Evolutionary conservation across 2,888 invertebrate species (phyloP), one percentile per base, ranked within the genome.

Genomic region (Sinohyriopsis cumingii): DNA sequence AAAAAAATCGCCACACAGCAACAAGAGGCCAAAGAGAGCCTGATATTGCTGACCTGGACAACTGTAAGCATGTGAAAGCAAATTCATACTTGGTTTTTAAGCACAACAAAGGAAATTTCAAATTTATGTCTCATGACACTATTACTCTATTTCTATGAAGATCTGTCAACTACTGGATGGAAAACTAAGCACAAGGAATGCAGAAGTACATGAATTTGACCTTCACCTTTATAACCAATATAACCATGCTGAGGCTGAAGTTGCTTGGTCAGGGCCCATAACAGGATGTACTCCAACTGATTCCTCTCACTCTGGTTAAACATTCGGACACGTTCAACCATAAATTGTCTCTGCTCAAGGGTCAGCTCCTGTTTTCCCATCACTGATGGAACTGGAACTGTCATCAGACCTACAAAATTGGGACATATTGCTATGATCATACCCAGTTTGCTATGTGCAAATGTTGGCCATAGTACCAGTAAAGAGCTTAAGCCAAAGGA

Each of bases 281-380:
- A 67, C 3, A 86, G 67, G 18, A 84, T 71, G 73, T 87, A 87
- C 74, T 87, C 87, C 60, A 87, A 64, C 68, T 86, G 85, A 22
- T 82, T 69, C 66, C 82, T 83, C 63, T 84, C 75, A 18, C 70
- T 68, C 4, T 82, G 75, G 15, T 73, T 72, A 60, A 86, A 84
- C 0, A 70, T 55, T 18, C 54, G 69, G 9, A 84, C 69, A 25
- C 66, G 69, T 1, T 56, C 60, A 1, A 80, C 79, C 61, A 84
- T 74, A 25, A 63, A 71, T 7, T 67, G 68, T 24, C 73, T 72
- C 18, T 82, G 75, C 12, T 69, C 18, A 15, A 87, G 71, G 4
- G 67, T 67, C 20, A 86, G 59, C 24, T 72, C 55, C 22, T 77
- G 77, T n/a, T 75, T 73, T 65, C 80, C 82, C 76, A 86, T 77